Percentiles rank a stretch among this genome's conserved stretches.
Conservation (phyloP, 2,888 invertebrate species). For the Melinaea menophilus region DNA sequence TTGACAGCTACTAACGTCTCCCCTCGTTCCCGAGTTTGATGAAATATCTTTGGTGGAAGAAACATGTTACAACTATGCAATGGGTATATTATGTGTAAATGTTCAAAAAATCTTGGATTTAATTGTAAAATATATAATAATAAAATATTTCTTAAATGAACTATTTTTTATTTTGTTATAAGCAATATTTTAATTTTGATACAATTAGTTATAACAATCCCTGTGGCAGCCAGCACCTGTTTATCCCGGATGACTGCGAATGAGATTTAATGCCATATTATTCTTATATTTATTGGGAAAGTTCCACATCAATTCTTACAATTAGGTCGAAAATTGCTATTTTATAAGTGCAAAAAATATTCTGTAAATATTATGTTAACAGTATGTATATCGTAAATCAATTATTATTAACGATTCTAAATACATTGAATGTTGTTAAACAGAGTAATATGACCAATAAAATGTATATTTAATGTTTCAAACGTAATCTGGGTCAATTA, state of each 20-base stretch:
- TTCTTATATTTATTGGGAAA: constrained; percentile 50
- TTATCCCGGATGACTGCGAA: constrained; percentile 44
- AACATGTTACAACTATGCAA: constrained; percentile 86
- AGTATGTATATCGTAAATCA: no score
- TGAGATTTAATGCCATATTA: constrained; percentile 40
- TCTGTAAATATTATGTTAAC: no score
- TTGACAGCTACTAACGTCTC: constrained; percentile 85
- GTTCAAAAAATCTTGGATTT: neutral
- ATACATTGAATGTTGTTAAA: no score
- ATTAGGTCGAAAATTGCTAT: neutral
- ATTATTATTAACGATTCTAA: no score
- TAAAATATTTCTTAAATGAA: neutral
- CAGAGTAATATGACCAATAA: no score
- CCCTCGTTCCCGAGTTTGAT: constrained; percentile 82
- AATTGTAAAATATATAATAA: neutral
- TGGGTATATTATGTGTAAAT: constrained; percentile 72
- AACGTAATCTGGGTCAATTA: no score
- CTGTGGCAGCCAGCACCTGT: constrained; percentile 37
- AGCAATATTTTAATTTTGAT: constrained; percentile 28
- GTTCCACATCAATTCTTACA: constrained; percentile 43
- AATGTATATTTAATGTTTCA: no score
- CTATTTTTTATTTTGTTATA: neutral
- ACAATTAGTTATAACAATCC: constrained; percentile 46
- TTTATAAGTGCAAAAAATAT: neutral
- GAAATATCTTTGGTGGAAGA: constrained; percentile 90